A percentile compares a stretch with the other conserved stretches of the same genome.
These are phyloP conservation scores for Gasterosteus aculeatus DNA, from an alignment of 2,113 vertebrate species.

Conservation along the genomic window DNA sequence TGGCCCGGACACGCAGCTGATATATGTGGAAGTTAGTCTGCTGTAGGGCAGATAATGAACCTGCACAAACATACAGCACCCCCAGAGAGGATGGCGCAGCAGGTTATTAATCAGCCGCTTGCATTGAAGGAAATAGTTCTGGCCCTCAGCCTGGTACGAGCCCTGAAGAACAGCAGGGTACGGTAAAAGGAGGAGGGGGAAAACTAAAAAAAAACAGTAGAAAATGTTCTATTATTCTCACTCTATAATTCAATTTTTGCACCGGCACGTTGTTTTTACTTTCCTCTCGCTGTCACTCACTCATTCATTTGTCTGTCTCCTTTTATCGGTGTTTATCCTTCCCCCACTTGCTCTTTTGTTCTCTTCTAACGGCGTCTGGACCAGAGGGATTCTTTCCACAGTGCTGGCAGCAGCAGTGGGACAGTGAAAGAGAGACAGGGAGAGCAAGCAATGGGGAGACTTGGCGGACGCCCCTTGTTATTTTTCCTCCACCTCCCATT, in stretches of 20 bases:
- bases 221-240: slow-evolving; percentile 13
- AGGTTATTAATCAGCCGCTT: slow-evolving; percentile 40
- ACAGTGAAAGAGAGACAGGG: slow-evolving; percentile 40
- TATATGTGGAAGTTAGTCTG: slow-evolving; percentile 44
- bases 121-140: slow-evolving; percentile 43
- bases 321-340: slow-evolving; percentile 50
- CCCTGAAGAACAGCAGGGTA: slow-evolving; percentile 5
- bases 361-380: slow-evolving; percentile 73
- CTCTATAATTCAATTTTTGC: slow-evolving; percentile 18
- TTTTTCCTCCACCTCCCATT: slow-evolving; percentile 78
- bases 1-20: slow-evolving; percentile 36
- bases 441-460: slow-evolving; percentile 56
- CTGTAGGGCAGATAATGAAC: slow-evolving; percentile 47
- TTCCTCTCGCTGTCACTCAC: slow-evolving; percentile 21
- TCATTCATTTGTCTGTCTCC: slow-evolving; percentile 44
- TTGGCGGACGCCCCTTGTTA: slow-evolving; percentile 77
- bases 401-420: slow-evolving; percentile 66
- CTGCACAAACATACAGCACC: slow-evolving; percentile 27
- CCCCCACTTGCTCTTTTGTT: slow-evolving; percentile 48
- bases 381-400: slow-evolving; percentile 75
- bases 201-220: neutral
- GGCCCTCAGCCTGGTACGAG: slow-evolving; percentile 15
- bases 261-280: slow-evolving; percentile 19
- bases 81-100: slow-evolving; percentile 32
- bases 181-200: neutral